These are phyloP conservation scores for Nannoperca australis DNA, from an alignment of 2,797 vertebrate species.

Conservation along the genomic window DNA sequence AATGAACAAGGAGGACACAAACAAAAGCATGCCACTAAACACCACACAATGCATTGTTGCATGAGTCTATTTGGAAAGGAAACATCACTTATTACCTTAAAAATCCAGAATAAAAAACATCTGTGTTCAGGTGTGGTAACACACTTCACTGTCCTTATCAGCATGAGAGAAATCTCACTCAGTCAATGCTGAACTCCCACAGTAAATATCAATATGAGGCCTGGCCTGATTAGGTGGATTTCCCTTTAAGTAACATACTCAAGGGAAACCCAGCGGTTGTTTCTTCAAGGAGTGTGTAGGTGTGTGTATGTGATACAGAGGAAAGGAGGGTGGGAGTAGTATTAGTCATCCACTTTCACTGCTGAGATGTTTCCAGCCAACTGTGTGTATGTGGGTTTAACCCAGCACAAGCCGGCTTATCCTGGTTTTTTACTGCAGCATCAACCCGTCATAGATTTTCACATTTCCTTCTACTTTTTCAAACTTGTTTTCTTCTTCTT, in stretches of 20 bases:
- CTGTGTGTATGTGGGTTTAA: constrained; percentile 21
- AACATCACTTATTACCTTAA: not conserved
- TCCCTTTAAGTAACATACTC: constrained; percentile 13
- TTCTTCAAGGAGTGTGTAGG: constrained; percentile 29
- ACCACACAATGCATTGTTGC: not conserved
- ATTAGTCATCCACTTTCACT: constrained; percentile 69
- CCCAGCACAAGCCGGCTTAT: constrained; percentile 9
- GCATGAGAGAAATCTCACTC: not conserved
- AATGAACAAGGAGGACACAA: not conserved
- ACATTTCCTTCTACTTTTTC: not conserved
- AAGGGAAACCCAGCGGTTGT: constrained; percentile 52
- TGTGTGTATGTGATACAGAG: constrained; percentile 24
- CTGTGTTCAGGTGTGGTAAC: too few species aligned
- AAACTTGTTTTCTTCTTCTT: too few species aligned
- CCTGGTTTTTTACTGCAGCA: not conserved
- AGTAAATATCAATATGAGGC: not conserved
- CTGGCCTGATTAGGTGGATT: constrained; percentile 1
- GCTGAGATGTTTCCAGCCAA: constrained; percentile 39
- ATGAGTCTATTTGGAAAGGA: not conserved
- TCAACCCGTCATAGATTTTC: not conserved
- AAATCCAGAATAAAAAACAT: not conserved
- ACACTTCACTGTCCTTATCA: not conserved
- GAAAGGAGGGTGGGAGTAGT: constrained; percentile 41
- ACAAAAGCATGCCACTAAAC: too few species aligned
- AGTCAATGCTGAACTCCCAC: not conserved